Percentiles rank a stretch among this genome's conserved stretches.
Evolutionary conservation across 2,113 vertebrate species (phyloP).

Genomic region (human (Homo sapiens)): GRCh38 chrX:100311001-100311500

Average conservation of each 20-base stretch:
- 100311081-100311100: neutral
- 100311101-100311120: neutral
- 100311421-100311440: constrained; percentile 39
- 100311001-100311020: neutral
- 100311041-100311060: neutral
- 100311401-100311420: neutral
- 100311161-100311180: neutral
- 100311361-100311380: neutral
- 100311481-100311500: constrained; percentile 27
- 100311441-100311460: constrained; percentile 49
- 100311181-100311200: constrained; percentile 21
- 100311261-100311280: neutral
- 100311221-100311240: neutral
- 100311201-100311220: constrained; percentile 40
- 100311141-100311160: neutral
- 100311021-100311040: neutral
- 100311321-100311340: neutral
- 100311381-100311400: constrained; percentile 53
- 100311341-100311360: neutral
- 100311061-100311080: neutral
- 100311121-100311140: neutral
- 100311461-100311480: constrained; percentile 29
- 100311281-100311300: neutral
- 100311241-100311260: neutral
- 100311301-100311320: neutral